Base-by-base conservation (phyloP, 2,113 vertebrate genomes). In the Promerops cafer region DNA sequence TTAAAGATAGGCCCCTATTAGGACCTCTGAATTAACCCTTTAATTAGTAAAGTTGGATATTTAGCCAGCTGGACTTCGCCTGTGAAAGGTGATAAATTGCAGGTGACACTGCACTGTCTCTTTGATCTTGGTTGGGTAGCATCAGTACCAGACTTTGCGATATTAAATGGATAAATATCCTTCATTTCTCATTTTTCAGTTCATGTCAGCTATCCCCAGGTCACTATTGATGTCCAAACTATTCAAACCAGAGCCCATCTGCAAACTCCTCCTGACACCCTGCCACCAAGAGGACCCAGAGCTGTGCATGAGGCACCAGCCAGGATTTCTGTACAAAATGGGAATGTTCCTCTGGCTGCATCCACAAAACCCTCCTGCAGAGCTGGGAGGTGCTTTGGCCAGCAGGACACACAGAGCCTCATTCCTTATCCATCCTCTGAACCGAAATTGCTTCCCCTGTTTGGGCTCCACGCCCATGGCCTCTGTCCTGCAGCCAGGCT, bases 91-190 rank as follows among this genome's bases (percentile, higher is more conserved):
- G 77, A 78, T n/a, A 66, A 88, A 89, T 71, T 47, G 27, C 75
- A 82, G 83, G 57, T 89, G 77, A 65, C 74, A 89, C 50, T 74
- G 56, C 42, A 39, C 53, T 85, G 53, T 81, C 87, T 79, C 0
- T 82, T 89, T 96, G 90, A 83, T 95, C 53, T 61, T 44, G 22
- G 42, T 77, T 77, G 54, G 59, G 66, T 2, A 69, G 42, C 80
- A 52, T 54, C 78, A 27, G 49, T 68, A 95, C 61, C 81, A 88
- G 78, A 50, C 66, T 87, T 69, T 5, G 6, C 54, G 66, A 47
- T 39, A 40, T 74, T 88, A 88, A 94, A 93, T 52, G 71, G 78
- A 94, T 77, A 79, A 76, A 91, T 83, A 90, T 50, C 90, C 78
- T 6, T 17, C 16, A 1, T 70, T 95, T 83, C 78, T 93, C 84